Conservation (phyloP, 2,888 invertebrate genomes). For the Cerastis rubricosa region DNA sequence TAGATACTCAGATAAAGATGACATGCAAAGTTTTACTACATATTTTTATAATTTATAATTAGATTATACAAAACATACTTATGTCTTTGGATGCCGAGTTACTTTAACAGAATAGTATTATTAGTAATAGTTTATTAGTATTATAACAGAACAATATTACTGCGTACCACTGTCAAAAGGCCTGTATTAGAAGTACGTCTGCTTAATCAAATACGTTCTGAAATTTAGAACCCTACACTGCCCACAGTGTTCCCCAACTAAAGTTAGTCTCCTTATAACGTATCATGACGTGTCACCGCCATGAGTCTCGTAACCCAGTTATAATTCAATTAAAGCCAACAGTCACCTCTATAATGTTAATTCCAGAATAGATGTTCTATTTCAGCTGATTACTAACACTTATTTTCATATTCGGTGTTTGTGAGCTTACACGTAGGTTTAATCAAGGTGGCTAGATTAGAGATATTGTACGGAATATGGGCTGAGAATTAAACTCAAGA, state of each 20-base stretch:
- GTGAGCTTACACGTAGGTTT: slow-evolving; percentile 14
- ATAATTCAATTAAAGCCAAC: slow-evolving; percentile 38
- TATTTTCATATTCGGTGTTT: slow-evolving; percentile 35
- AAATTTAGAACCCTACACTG: slow-evolving; percentile 17
- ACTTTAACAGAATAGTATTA: neutral
- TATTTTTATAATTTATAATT: too few species aligned
- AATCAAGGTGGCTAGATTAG: slow-evolving; percentile 24
- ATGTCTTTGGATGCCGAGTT: too few species aligned
- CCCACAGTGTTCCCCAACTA: slow-evolving; percentile 28
- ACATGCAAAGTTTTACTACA: too few species aligned
- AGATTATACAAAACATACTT: too few species aligned
- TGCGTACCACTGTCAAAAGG: neutral
- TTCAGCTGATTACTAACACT: slow-evolving; percentile 23
- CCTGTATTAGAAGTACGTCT: neutral
- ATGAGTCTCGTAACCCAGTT: slow-evolving; percentile 33
- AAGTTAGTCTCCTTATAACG: slow-evolving; percentile 30
- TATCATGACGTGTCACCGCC: slow-evolving; percentile 30
- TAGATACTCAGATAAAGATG: too few species aligned
- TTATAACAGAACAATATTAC: neutral
- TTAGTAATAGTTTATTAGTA: too few species aligned
- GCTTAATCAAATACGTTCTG: slow-evolving; percentile 8
- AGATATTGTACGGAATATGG: neutral
- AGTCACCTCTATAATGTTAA: slow-evolving; percentile 33
- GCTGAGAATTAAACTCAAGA: neutral
- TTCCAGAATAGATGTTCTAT: slow-evolving; percentile 15